Conservation (phyloP, 2,113 vertebrate species). For the Apteryx owenii region DNA sequence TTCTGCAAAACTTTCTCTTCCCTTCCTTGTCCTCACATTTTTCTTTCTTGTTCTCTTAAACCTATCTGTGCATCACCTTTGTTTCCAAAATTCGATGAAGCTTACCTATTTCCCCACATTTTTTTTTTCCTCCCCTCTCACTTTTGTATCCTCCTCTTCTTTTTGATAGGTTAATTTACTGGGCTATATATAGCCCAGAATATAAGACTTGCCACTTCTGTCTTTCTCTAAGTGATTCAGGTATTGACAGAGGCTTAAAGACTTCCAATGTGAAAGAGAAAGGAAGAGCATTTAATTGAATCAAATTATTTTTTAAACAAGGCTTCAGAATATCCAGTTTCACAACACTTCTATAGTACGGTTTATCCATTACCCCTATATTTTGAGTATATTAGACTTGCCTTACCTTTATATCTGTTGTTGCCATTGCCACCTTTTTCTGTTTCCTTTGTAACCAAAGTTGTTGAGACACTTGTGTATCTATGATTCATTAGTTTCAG, state of each 20-base stretch:
- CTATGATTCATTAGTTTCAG: neutral
- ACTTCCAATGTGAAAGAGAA: neutral
- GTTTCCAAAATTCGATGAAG: neutral
- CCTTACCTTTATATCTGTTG: neutral
- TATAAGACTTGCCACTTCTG: neutral
- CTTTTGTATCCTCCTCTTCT: neutral
- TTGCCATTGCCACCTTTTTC: neutral
- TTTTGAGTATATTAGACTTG: neutral
- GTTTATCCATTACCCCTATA: neutral
- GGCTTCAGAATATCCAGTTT: neutral
- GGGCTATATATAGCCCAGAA: neutral
- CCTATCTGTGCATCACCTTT: neutral
- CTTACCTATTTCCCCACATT: neutral
- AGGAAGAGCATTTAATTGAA: neutral
- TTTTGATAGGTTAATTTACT: neutral
- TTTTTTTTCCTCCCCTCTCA: neutral
- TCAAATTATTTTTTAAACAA: neutral
- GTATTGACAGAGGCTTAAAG: neutral
- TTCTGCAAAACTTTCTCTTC: neutral
- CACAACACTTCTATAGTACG: neutral
- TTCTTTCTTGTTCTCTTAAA: neutral
- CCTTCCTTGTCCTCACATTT: neutral
- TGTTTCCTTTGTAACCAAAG: neutral
- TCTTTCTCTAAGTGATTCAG: neutral
- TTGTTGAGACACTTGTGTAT: neutral